These are phyloP conservation scores for Pocillopora meandrina DNA, from an alignment of 92 coral and sea anemone genomes.

Conservation along the genomic window DNA sequence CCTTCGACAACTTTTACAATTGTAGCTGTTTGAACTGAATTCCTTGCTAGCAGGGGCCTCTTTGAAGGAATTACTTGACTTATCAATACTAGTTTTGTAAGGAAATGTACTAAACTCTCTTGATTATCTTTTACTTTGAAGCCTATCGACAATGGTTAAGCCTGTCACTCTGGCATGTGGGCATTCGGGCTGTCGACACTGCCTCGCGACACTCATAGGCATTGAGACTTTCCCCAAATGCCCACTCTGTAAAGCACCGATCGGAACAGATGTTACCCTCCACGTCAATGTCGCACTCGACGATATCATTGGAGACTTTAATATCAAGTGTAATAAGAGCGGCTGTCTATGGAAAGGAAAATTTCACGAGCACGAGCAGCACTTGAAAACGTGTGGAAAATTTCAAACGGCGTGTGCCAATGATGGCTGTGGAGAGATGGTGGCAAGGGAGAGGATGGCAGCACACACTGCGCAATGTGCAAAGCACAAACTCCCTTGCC, in stretches of 20 bases:
- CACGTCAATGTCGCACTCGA: too few species aligned
- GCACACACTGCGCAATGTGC: not conserved
- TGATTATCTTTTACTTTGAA: too few species aligned
- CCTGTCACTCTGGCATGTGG: not conserved
- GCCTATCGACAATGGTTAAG: not conserved
- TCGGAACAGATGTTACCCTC: too few species aligned
- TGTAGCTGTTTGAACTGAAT: too few species aligned
- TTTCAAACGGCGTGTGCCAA: not conserved
- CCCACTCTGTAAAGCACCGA: too few species aligned
- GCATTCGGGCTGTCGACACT: not conserved
- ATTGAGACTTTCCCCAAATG: not conserved
- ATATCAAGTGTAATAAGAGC: not conserved
- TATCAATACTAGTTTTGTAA: too few species aligned
- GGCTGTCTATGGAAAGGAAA: slow-evolving; percentile 12
- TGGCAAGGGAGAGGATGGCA: not conserved
- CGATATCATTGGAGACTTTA: too few species aligned
- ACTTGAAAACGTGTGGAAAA: not conserved
- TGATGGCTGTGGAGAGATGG: not conserved
- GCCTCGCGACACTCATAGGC: not conserved
- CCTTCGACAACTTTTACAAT: too few species aligned
- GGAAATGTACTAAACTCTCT: too few species aligned
- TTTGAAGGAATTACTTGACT: too few species aligned
- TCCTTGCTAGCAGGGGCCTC: too few species aligned
- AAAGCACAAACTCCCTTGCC: not conserved
- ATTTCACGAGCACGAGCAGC: not conserved